These are phyloP conservation scores for Progne subis DNA, from an alignment of 2,113 vertebrate species.

Conservation along the genomic window DNA sequence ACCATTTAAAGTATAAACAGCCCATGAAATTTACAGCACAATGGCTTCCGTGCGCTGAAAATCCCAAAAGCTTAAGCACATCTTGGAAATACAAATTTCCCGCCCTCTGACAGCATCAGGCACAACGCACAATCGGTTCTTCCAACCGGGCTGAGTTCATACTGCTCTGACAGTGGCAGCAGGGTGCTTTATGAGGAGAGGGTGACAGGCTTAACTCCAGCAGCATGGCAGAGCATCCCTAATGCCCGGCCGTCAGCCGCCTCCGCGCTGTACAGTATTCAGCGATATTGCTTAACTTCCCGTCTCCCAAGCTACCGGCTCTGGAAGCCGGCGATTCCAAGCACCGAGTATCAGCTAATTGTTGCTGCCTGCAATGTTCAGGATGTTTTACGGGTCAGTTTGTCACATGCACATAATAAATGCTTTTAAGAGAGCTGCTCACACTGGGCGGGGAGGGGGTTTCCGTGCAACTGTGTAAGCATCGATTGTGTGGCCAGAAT, in stretches of 20 bases:
- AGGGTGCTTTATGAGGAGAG: background rate
- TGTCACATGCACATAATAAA: background rate
- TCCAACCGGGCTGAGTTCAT: background rate
- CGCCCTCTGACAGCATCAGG: accelerated
- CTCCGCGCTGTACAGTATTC: background rate
- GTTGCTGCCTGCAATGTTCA: background rate
- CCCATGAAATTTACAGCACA: background rate
- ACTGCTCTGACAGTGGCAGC: background rate
- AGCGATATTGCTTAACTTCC: background rate
- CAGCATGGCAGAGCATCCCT: conserved; percentile 9
- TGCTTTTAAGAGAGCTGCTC: background rate
- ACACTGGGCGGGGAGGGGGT: background rate
- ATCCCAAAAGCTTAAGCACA: background rate
- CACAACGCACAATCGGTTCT: background rate
- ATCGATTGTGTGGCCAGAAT: background rate
- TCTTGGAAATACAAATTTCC: background rate
- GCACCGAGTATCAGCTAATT: background rate
- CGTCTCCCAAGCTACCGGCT: background rate
- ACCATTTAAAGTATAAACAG: background rate
- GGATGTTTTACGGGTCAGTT: conserved; percentile 3
- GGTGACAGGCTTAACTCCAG: background rate
- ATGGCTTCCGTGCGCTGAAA: background rate
- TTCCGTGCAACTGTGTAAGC: background rate
- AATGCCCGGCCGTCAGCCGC: background rate
- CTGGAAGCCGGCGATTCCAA: background rate